phyloP scores from a whole-genome alignment of 2,888 invertebrate species.

The Zhuqinia jingwanae region DNA sequence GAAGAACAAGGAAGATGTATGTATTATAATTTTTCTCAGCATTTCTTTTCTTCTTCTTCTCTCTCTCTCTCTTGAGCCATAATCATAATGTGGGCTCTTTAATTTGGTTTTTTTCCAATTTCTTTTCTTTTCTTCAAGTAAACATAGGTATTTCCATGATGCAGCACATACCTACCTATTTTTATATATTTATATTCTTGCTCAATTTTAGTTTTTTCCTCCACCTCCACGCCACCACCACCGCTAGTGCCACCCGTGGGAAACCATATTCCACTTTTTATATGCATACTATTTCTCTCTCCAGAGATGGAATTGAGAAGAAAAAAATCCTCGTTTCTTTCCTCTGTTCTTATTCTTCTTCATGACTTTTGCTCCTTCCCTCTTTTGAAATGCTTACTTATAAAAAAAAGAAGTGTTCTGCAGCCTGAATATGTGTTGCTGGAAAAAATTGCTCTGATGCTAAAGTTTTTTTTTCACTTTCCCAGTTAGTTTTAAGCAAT shows the following conservation, averaged over 20 bases:
- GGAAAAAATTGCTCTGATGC: slow-evolving; percentile 4
- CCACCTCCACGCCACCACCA: slow-evolving; percentile 4
- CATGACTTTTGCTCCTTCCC: slow-evolving; percentile 46
- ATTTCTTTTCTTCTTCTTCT: background rate
- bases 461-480: background rate
- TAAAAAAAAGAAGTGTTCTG: slow-evolving; percentile 1
- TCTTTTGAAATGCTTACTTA: slow-evolving; percentile 30
- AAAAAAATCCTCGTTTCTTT: slow-evolving; percentile 28
- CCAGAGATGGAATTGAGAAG: slow-evolving; percentile 39
- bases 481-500: slow-evolving; percentile 22
- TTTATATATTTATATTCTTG: slow-evolving; percentile 24
- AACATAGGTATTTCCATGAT: background rate
- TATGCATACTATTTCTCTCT: slow-evolving; percentile 1
- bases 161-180: background rate
- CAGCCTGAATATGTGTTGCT: background rate
- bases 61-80: background rate
- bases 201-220: slow-evolving; percentile 47
- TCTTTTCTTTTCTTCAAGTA: slow-evolving; percentile 13
- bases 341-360: background rate
- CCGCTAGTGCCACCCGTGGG: slow-evolving; percentile 47
- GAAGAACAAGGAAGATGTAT: slow-evolving; percentile 29
- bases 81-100: slow-evolving; percentile 63
- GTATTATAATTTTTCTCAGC: slow-evolving; percentile 61
- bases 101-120: slow-evolving; percentile 62
- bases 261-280: slow-evolving; percentile 35